Conservation (phyloP, 2,797 vertebrate genomes). For the Heterohyrax brucei region DNA sequence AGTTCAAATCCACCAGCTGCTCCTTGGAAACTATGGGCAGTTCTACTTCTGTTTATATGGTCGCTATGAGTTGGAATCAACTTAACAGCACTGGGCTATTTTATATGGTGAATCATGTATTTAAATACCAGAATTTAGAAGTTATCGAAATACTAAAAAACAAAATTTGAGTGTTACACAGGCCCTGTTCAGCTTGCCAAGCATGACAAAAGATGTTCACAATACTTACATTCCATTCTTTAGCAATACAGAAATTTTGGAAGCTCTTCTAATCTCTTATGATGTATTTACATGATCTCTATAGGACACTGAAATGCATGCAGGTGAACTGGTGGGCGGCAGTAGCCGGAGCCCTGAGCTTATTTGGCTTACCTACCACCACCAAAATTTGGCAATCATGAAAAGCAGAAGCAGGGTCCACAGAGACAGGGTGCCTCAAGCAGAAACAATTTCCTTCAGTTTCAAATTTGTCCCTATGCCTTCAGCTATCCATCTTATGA, state of each 20-base stretch:
- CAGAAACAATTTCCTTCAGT: neutral
- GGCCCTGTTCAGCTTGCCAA: neutral
- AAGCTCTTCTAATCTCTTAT: neutral
- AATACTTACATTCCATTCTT: neutral
- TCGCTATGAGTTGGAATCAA: too few relatives aligned
- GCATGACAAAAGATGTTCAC: neutral
- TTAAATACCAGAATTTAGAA: conserved; percentile 65
- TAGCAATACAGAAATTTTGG: neutral
- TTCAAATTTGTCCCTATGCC: neutral
- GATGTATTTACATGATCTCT: neutral
- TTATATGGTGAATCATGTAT: conserved; percentile 39
- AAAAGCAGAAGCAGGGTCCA: neutral
- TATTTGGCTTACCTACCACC: neutral
- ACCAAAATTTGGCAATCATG: neutral
- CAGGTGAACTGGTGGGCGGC: neutral
- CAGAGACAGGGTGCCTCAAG: neutral
- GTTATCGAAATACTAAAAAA: conserved; percentile 51
- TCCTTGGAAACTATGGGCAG: too few relatives aligned
- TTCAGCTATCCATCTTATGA: neutral
- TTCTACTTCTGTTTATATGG: too few relatives aligned
- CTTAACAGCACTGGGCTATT: too few relatives aligned
- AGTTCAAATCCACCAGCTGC: too few relatives aligned
- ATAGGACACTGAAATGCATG: neutral
- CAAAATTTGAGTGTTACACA: neutral
- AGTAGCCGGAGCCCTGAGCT: neutral